Base-by-base conservation (phyloP, 1,140 invertebrate species). In the Telenomus remus region DNA sequence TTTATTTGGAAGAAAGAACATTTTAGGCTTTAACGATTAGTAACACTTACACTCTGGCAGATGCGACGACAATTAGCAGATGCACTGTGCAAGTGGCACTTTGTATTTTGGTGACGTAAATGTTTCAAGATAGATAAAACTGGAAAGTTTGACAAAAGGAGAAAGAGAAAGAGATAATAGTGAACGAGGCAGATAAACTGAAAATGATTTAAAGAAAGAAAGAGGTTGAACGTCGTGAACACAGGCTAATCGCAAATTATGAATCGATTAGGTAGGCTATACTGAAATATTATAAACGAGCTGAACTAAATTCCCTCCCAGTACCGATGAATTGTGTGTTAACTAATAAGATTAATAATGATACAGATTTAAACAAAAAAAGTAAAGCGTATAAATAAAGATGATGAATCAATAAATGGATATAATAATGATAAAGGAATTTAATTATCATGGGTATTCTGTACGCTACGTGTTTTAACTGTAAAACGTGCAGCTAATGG, bases 281-380 rank as follows among this genome's bases (percentile, higher is more conserved):
- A 81, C 72, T 65, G 66, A 81, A 80, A 78, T 55, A 81, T 79
- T 79, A 81, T 79, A 81, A 27, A 80, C 69, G 79, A 79, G 81
- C 82, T 82, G 82, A 75, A 87, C 81, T 86, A 83, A 85, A 87
- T 85, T 86, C 85, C 86, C 84, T 86, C 85, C 86, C 83, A 83
- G 78, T 81, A 85, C 84, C 79, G 80, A 85, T 85, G 84, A 81
- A 84, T 82, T 86, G 81, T 86, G 83, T 85, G 85, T 87, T 85
- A 86, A 86, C 80, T 86, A 86, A 85, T 86, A 86, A 86, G 83
- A 82, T 82, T 85, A 84, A 85, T 80, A 69, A 80, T 27, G 73
- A 79, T 73, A 73, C 56, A 70, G 64, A 78, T 57, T 64, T 65
- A 51, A 63, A 61, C 27, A 70, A 57, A 47, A 54, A 65, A 61